Base-by-base conservation (phyloP, 2,888 invertebrate species). In the Euclidia mi region DNA sequence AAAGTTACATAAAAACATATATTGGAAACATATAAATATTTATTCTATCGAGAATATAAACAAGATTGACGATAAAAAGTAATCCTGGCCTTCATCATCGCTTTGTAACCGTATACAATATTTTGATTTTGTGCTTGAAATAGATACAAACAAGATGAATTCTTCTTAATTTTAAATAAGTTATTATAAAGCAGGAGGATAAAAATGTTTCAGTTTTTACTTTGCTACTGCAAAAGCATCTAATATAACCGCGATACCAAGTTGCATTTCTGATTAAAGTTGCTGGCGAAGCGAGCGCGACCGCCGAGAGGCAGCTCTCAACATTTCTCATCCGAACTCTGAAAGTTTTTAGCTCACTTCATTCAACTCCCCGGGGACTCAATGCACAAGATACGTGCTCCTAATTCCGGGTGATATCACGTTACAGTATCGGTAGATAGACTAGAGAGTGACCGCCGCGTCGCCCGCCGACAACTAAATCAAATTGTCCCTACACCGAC, bases 361-460 rank as follows among this genome's bases (percentile, higher is more conserved):
- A 58, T 71, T 60, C 34, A 52, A 59, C 38, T 63, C 52, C 41
- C 18, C 9, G 40, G 48, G 41, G 57, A 60, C 43, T 50, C 40
- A 32, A 37, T 58, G 50, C 37, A 14, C 20, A 34, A 44, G 48
- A 46, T 45, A 56, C 53, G 60, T 60, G 46, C 20, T 34, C 6
- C 37, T 56, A 48, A 53, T 52, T 42, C 47, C 35, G 32, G 48
- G 38, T 42, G 35, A 45, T 53, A 49, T 56, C 48, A 31, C 58
- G 56, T 58, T 61, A 46, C 41, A 47, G 4, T 20, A 12, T 48
- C 25, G 14, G 32, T 66, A 42, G 44, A 42, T 40, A 48, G 37
- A n/a, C n/a, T 48, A 47, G 40, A 31, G 37, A n/a, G 15, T 37
- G 14, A 44, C 12, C 38, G 40, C 11, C 1, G 7, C 45, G 11